A percentile compares a stretch with the other conserved stretches of the same genome.
phyloP scores from a whole-genome alignment of 2,797 vertebrate species.

The Borostomias antarcticus region DNA sequence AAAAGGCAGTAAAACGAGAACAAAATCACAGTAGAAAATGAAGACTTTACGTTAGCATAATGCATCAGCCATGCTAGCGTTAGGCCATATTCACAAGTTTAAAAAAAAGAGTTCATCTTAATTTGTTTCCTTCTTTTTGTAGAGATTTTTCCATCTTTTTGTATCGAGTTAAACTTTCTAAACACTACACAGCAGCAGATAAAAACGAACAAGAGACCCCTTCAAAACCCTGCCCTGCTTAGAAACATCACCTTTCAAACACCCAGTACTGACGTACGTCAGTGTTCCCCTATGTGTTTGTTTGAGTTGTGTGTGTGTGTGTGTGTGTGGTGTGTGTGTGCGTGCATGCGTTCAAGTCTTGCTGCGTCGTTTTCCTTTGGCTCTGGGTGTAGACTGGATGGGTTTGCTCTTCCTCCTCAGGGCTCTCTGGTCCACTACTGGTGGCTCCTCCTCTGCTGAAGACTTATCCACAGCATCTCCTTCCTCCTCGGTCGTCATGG shows the following conservation, averaged over 20 bases:
- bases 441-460: constrained; percentile 44
- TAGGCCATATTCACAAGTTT: not conserved
- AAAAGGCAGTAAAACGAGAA: constrained; percentile 4
- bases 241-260: constrained; percentile 10
- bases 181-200: not conserved
- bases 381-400: constrained; percentile 68
- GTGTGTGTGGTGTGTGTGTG: constrained; percentile 39
- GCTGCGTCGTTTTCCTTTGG: constrained; percentile 77
- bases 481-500: no score
- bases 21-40: constrained; percentile 14
- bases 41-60: constrained; percentile 6
- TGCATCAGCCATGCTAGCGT: not conserved
- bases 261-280: not conserved
- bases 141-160: no score
- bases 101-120: constrained; percentile 12
- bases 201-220: not conserved
- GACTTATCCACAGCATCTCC: constrained; percentile 38
- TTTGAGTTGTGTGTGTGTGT: not conserved
- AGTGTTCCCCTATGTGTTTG: not conserved
- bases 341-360: constrained; percentile 61
- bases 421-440: constrained; percentile 57
- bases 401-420: constrained; percentile 80
- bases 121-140: no score
- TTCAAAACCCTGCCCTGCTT: constrained; percentile 22
- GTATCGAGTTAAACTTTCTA: not conserved